A percentile compares a stretch with the other conserved stretches of the same genome.
Evolutionary conservation across 1,140 invertebrate genomes (phyloP).

Genomic region (Acromyrmex heyeri): DNA sequence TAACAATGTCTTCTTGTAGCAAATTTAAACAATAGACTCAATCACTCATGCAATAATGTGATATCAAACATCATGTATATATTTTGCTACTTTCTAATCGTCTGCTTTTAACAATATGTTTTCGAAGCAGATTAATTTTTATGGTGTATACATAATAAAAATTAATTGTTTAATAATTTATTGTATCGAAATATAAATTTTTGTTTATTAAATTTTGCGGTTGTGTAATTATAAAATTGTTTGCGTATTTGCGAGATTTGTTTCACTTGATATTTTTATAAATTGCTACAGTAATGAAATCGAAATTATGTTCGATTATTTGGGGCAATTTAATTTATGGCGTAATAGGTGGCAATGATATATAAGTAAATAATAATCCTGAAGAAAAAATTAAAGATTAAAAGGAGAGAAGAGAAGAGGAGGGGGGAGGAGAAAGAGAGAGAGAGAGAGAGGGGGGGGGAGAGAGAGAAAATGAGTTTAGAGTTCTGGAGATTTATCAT

Average conservation of each 20-base stretch:
- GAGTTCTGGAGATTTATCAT: not conserved
- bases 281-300: not conserved
- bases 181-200: not conserved
- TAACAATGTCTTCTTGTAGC: not conserved
- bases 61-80: not conserved
- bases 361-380: not conserved
- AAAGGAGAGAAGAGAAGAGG: not conserved
- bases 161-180: not conserved
- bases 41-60: not conserved
- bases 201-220: not conserved
- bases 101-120: not conserved
- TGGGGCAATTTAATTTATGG: not conserved
- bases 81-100: slow-evolving; percentile 1
- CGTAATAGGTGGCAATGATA: not conserved
- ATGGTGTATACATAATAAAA: not conserved
- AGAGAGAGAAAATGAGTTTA: slow-evolving; percentile 4
- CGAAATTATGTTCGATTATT: not conserved
- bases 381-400: not conserved
- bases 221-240: not conserved
- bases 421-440: too few species aligned
- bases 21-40: not conserved
- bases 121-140: not conserved
- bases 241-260: too few species aligned
- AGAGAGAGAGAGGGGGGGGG: too few species aligned
- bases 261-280: not conserved